Base-by-base conservation (phyloP, 2,113 vertebrate species). In the Scomber scombrus region DNA sequence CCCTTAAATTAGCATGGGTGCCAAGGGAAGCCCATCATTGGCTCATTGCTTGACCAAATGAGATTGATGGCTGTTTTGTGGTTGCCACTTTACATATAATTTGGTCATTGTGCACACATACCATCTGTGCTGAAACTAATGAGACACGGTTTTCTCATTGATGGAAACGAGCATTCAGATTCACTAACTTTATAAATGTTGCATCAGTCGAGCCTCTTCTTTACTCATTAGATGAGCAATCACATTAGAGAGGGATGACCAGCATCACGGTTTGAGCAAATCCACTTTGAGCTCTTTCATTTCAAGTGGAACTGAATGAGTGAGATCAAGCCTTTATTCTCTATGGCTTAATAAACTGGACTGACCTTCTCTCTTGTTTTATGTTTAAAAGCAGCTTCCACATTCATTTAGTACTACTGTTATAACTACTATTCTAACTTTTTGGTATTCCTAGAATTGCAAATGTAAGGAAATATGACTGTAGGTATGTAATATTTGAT, bases 11-110 rank as follows among this genome's bases (percentile, higher is more conserved):
- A 64, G 55, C 26, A 63, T 77, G 51, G 61, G 75, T 85, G 73
- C 23, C 18, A 56, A 70, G 29, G 63, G 65, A 73, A 69, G 11
- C 58, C 29, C 21, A 58, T 78, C 26, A 64, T 43, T 64, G 58
- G 18, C 58, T 75, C 63, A 45, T 67, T 55, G 50, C 57, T 34
- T 49, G 72, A 57, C 34, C 43, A 50, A 62, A 71, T n/a, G 40
- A 61, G 65, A 82, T 69, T 26, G 75, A 87, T 85, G 23, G 23
- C 78, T 86, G 67, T 81, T 75, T 84, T 61, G 51, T 66, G 4
- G 65, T 62, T 64, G 14, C 52, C 14, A 49, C 45, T 85, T 85
- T 57, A 68, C n/a, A 67, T 19, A 45, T 31, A 43, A 29, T 49
- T 50, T 60, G 51, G 63, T 70, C 43, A 63, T 34, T 71, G 23